Percentiles rank a stretch among this genome's conserved stretches.
These are phyloP conservation scores for Chaetophractus vellerosus DNA, from an alignment of 2,797 vertebrate genomes.

Conservation along the genomic window DNA sequence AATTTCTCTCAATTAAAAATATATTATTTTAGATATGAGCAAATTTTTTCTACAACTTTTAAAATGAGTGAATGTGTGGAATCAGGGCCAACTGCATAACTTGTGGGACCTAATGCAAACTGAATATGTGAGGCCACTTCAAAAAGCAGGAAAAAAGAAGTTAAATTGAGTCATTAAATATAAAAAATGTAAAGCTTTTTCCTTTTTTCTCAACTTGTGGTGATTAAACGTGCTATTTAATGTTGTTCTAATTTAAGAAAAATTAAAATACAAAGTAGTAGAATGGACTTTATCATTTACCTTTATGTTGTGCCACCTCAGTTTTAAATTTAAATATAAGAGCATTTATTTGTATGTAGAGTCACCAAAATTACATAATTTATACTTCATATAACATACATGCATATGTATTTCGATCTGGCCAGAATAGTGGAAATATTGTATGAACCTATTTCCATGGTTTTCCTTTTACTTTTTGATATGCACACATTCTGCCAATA, in stretches of 20 bases:
- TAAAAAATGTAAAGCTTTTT: background rate
- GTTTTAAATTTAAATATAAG: background rate
- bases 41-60: background rate
- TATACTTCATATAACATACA: background rate
- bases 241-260: background rate
- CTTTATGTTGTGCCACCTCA: background rate
- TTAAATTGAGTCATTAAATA: background rate
- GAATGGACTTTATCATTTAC: no score
- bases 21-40: background rate
- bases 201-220: background rate
- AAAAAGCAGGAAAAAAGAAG: background rate
- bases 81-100: background rate
- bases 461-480: background rate
- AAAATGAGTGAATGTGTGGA: background rate
- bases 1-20: background rate
- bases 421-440: accelerated
- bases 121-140: background rate
- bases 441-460: background rate
- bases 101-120: background rate
- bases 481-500: background rate
- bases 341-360: background rate
- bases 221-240: background rate
- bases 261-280: background rate
- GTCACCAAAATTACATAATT: background rate
- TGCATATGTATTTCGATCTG: background rate